These are phyloP conservation scores for Pogonomyrmex californicus DNA, from an alignment of 1,140 invertebrate genomes.

Conservation along the genomic window DNA sequence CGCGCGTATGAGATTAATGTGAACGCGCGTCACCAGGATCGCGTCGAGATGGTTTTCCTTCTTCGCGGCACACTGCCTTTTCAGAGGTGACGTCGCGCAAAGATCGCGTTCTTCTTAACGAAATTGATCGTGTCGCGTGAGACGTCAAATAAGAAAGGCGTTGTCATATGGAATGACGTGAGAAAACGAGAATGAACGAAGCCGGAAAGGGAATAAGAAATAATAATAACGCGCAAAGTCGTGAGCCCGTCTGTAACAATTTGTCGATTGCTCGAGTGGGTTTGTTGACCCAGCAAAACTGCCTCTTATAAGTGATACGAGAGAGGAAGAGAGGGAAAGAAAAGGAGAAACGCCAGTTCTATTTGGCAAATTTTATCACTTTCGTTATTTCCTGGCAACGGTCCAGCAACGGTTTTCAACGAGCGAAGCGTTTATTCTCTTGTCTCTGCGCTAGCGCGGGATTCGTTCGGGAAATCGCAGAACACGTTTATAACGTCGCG, in stretches of 20 bases:
- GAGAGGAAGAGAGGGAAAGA: neutral
- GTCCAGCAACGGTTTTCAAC: constrained; percentile 68
- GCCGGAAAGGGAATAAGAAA: constrained; percentile 8
- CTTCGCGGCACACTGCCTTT: neutral
- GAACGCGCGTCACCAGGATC: neutral
- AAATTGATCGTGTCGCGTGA: constrained; percentile 13
- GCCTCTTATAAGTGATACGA: constrained; percentile 66
- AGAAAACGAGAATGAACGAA: neutral
- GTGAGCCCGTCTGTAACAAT: constrained; percentile 69
- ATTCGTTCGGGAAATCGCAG: constrained; percentile 57
- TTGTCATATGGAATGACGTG: neutral
- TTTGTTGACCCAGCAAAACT: constrained; percentile 80
- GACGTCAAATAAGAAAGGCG: neutral
- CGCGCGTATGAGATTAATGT: constrained; percentile 4
- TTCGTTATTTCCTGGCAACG: constrained; percentile 80
- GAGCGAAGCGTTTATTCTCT: constrained; percentile 69
- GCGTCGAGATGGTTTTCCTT: neutral
- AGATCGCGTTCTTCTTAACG: constrained; percentile 7
- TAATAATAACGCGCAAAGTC: constrained; percentile 65
- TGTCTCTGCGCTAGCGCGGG: constrained; percentile 29
- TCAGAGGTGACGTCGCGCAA: neutral
- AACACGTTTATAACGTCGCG: constrained; percentile 56
- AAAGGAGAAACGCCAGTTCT: constrained; percentile 53
- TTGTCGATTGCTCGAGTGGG: constrained; percentile 75
- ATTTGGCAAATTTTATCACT: constrained; percentile 84